These are phyloP conservation scores for Tridacna gigas DNA, from an alignment of 2,888 invertebrate genomes.

Conservation along the genomic window DNA sequence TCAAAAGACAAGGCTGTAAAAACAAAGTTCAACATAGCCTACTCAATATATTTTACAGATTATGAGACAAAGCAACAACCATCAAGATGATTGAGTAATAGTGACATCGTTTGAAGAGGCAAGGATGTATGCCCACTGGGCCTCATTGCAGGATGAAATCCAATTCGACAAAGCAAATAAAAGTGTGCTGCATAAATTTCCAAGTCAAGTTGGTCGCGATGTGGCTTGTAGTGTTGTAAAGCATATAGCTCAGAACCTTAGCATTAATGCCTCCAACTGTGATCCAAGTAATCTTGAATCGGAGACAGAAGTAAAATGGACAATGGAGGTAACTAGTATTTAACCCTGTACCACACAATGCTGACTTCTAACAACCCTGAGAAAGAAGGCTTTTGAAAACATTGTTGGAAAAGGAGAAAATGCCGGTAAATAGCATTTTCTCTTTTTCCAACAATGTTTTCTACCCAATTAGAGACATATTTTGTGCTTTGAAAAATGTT, in stretches of 20 bases:
- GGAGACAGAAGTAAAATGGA: constrained; percentile 90
- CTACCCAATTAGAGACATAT: too few species aligned
- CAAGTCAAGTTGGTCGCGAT: constrained; percentile 90
- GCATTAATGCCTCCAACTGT: constrained; percentile 87
- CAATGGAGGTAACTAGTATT: constrained; percentile 89
- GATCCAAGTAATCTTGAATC: constrained; percentile 92
- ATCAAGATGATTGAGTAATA: too few species aligned
- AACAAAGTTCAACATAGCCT: too few species aligned
- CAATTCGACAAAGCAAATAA: constrained; percentile 83
- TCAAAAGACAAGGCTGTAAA: too few species aligned
- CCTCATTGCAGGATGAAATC: constrained; percentile 84
- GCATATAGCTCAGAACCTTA: constrained; percentile 90
- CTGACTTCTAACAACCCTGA: too few species aligned
- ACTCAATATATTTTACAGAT: too few species aligned
- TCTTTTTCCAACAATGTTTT: too few species aligned
- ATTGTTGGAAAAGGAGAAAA: too few species aligned
- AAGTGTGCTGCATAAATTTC: constrained; percentile 91
- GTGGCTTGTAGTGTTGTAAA: constrained; percentile 93
- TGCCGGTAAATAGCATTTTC: too few species aligned
- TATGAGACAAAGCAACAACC: too few species aligned
- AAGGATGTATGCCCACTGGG: constrained; percentile 85
- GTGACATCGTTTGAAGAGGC: neutral
- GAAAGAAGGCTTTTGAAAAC: too few species aligned
- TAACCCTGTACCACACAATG: neutral
- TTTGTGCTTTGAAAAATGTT: too few species aligned